phyloP scores from a whole-genome alignment of 2,888 invertebrate genomes.

The Diarsia dahlii region DNA sequence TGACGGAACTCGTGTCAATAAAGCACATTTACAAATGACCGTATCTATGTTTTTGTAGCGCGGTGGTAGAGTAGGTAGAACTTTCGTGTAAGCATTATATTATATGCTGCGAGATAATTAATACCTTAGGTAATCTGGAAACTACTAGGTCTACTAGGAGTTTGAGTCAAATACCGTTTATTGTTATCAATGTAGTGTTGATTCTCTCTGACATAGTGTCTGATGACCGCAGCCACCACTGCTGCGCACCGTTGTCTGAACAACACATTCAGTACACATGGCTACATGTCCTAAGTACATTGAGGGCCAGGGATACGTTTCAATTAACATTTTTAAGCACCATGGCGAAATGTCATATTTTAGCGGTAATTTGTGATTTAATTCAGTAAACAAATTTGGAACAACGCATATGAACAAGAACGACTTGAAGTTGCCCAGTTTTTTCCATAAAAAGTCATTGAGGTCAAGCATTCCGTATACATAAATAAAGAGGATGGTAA shows the following conservation, averaged over 20 bases:
- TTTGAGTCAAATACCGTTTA: background rate
- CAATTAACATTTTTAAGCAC: background rate
- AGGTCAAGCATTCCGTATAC: constrained; percentile 81
- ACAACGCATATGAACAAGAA: constrained; percentile 56
- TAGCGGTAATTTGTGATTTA: constrained; percentile 45
- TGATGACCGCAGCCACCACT: background rate
- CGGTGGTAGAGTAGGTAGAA: background rate
- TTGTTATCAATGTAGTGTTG: background rate
- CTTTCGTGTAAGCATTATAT: background rate
- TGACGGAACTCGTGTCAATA: background rate
- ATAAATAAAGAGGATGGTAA: constrained; percentile 82
- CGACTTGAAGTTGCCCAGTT: constrained; percentile 61
- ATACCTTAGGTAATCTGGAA: background rate
- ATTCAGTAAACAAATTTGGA: constrained; percentile 55
- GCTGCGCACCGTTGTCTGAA: background rate
- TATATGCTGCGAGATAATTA: no score
- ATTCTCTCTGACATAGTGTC: background rate
- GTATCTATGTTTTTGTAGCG: background rate
- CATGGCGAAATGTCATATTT: constrained; percentile 4
- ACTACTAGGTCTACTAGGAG: background rate
- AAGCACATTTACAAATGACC: background rate
- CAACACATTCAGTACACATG: background rate
- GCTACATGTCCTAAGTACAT: background rate
- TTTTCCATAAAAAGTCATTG: constrained; percentile 77
- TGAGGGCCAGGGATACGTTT: background rate